Percentiles rank a stretch among this genome's conserved stretches.
phyloP scores from a whole-genome alignment of 2,797 vertebrate genomes.

The Tiaroga cobitis region DNA sequence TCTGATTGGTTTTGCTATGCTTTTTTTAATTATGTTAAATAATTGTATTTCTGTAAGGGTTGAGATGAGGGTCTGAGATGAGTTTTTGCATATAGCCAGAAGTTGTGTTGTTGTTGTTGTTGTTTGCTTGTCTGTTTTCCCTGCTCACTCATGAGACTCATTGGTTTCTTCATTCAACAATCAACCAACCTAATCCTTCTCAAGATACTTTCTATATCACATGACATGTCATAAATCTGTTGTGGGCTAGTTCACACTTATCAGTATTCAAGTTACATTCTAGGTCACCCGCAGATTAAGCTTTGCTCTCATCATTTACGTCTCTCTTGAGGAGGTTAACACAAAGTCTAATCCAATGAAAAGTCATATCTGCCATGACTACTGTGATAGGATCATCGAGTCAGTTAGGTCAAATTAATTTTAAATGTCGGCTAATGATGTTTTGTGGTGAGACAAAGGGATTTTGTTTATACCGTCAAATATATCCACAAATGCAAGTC shows the following conservation, averaged over 20 bases:
- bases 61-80: neutral
- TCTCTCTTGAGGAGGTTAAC: slow-evolving; percentile 54
- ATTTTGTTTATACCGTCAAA: slow-evolving; percentile 25
- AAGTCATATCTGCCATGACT: neutral
- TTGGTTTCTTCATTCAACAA: neutral
- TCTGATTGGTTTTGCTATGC: neutral
- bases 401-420: slow-evolving; percentile 36
- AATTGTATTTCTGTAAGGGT: neutral
- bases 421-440: slow-evolving; percentile 35
- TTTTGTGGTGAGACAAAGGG: slow-evolving; percentile 8
- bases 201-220: neutral
- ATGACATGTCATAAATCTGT: neutral
- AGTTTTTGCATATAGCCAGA: neutral
- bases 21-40: neutral
- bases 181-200: neutral
- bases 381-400: slow-evolving; percentile 28
- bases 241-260: slow-evolving; percentile 10
- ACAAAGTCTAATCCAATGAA: slow-evolving; percentile 58
- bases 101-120: neutral
- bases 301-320: slow-evolving; percentile 63
- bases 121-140: neutral
- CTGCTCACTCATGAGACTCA: neutral
- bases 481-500: neutral
- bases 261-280: slow-evolving; percentile 54
- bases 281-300: slow-evolving; percentile 65